phyloP scores from a whole-genome alignment of 2,888 invertebrate species.

The Agrotis segetum region DNA sequence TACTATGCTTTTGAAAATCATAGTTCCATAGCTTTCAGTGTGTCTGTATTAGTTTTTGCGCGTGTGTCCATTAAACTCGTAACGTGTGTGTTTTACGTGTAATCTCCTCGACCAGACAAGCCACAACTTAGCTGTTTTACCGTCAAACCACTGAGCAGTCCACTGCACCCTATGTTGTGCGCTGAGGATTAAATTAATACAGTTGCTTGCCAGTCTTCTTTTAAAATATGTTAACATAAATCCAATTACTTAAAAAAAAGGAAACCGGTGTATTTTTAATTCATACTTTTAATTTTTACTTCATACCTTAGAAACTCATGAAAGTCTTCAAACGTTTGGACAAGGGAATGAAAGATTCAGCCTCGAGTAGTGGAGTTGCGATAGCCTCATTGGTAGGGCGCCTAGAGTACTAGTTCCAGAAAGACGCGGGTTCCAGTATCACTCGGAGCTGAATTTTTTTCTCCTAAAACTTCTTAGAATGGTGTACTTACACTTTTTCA shows the following conservation, averaged over 20 bases:
- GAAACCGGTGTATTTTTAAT: too few relatives aligned
- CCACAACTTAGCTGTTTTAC: slow-evolving; percentile 42
- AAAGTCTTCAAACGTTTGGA: too few relatives aligned
- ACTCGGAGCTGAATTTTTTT: too few relatives aligned
- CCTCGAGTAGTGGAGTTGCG: too few relatives aligned
- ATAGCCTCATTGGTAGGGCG: too few relatives aligned
- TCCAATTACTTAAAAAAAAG: not conserved
- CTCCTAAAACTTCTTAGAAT: too few relatives aligned
- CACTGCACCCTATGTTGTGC: slow-evolving; percentile 9
- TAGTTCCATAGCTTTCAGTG: slow-evolving; percentile 7
- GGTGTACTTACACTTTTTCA: too few relatives aligned
- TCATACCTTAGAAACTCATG: too few relatives aligned
- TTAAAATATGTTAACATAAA: not conserved
- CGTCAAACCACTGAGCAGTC: slow-evolving; percentile 12
- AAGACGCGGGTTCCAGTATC: too few relatives aligned
- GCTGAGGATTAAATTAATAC: slow-evolving; percentile 7
- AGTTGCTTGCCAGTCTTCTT: not conserved
- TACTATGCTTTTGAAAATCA: not conserved
- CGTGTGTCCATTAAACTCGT: slow-evolving; percentile 18
- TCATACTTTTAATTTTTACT: too few relatives aligned
- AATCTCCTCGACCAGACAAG: slow-evolving; percentile 23
- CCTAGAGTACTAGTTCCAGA: too few relatives aligned
- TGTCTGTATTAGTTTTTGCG: slow-evolving; percentile 40
- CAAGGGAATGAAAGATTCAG: too few relatives aligned
- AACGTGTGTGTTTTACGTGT: slow-evolving; percentile 31